Percentiles rank a stretch among this genome's conserved stretches.
Conservation (phyloP, 2,888 invertebrate genomes). For the Drepana falcataria region DNA sequence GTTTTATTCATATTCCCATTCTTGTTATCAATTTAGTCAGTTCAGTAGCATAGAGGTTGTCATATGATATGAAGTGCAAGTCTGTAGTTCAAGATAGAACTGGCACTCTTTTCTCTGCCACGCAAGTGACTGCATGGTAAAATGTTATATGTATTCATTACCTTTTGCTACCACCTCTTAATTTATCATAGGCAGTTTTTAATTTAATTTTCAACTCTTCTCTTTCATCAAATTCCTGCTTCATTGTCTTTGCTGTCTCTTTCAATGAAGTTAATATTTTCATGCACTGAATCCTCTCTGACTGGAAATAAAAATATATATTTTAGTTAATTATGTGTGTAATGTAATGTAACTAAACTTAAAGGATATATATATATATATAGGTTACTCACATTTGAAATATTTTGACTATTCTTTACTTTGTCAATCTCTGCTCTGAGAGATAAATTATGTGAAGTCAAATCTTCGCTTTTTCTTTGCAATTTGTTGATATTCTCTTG, state of each 20-base stretch:
- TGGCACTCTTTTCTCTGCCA: no score
- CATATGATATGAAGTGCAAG: no score
- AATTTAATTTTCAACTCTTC: constrained; percentile 80
- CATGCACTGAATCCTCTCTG: constrained; percentile 55
- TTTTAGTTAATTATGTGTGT: no score
- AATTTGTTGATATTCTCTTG: constrained; percentile 47
- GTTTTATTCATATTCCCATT: no score
- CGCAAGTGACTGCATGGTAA: no score
- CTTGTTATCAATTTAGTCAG: no score
- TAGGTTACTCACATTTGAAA: constrained; percentile 41
- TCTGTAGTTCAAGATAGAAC: no score
- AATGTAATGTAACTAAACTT: no score
- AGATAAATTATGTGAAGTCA: constrained; percentile 58
- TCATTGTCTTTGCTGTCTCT: constrained; percentile 56
- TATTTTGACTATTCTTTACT: constrained; percentile 35
- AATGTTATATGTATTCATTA: constrained; percentile 12
- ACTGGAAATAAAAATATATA: constrained; percentile 33
- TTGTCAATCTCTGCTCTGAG: constrained; percentile 62
- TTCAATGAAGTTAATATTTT: constrained; percentile 51
- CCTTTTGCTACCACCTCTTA: constrained; percentile 69
- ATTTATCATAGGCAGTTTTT: constrained; percentile 80
- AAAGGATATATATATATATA: no score
- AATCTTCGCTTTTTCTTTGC: constrained; percentile 58
- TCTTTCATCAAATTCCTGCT: constrained; percentile 71
- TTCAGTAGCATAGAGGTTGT: no score